Evolutionary conservation across 2,797 vertebrate genomes (phyloP).

Genomic region (Tamandua tetradactyla): DNA sequence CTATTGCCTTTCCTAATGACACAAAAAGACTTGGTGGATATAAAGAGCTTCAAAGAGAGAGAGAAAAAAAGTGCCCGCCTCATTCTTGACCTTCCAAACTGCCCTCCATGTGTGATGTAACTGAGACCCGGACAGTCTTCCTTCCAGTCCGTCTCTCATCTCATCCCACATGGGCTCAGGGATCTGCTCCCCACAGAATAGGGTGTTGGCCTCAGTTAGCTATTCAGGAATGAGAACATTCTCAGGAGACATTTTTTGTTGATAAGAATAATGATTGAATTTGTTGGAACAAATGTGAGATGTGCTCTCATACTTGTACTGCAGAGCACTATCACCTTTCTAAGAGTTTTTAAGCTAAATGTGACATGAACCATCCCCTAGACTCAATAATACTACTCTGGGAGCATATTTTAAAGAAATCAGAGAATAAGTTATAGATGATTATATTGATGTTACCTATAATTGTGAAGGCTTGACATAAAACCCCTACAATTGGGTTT

Average conservation of each 20-base stretch:
- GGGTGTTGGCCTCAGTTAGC: neutral
- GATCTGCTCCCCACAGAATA: neutral
- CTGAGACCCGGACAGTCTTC: neutral
- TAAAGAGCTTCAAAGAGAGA: neutral
- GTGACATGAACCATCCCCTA: neutral
- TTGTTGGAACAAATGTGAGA: neutral
- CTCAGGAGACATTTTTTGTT: neutral
- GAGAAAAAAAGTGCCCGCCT: neutral
- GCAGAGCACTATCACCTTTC: neutral
- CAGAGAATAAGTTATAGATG: constrained; percentile 9
- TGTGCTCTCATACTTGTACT: neutral
- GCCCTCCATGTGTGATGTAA: neutral
- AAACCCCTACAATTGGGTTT: neutral
- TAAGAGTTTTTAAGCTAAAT: constrained; percentile 3
- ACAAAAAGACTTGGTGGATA: neutral
- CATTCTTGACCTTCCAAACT: neutral
- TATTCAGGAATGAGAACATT: neutral
- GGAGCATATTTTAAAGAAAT: neutral
- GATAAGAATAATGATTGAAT: neutral
- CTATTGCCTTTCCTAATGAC: neutral
- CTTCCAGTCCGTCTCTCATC: neutral
- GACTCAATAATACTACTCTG: neutral
- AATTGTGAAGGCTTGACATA: constrained; percentile 13
- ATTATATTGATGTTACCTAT: constrained; percentile 12
- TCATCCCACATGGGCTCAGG: neutral